These are phyloP conservation scores for Perithous albicinctus DNA, from an alignment of 2,888 invertebrate genomes.

Conservation along the genomic window DNA sequence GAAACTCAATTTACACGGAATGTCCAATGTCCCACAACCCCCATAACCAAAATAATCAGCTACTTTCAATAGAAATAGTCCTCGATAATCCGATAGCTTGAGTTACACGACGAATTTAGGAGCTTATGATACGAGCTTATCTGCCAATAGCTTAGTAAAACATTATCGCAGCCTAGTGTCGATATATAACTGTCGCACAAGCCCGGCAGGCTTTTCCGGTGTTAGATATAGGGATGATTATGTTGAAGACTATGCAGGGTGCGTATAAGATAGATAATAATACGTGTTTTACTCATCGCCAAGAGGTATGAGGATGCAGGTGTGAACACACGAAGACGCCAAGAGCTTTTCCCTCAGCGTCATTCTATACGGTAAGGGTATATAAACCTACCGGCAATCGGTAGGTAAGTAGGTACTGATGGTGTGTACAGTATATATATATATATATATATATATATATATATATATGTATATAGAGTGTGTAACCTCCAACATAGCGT, in stretches of 20 bases:
- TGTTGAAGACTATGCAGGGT: constrained; percentile 10
- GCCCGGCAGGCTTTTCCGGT: constrained; percentile 25
- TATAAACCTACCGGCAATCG: constrained; percentile 16
- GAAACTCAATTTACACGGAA: too few relatives aligned
- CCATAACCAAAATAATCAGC: not conserved
- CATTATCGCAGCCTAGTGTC: not conserved
- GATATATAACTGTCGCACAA: constrained; percentile 14
- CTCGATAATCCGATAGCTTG: not conserved
- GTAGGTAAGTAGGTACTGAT: constrained; percentile 33
- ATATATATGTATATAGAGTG: not conserved
- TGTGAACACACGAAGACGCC: constrained; percentile 25
- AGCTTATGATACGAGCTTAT: constrained; percentile 28
- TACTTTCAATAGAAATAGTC: not conserved
- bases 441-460: not conserved
- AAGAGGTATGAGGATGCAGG: constrained; percentile 6
- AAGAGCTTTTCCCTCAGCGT: constrained; percentile 16
- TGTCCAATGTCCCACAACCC: too few relatives aligned
- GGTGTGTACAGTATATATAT: constrained; percentile 9
- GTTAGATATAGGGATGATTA: constrained; percentile 12
- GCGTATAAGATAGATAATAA: constrained; percentile 22
- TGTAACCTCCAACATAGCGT: constrained; percentile 23
- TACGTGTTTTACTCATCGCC: constrained; percentile 8
- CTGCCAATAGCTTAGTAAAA: not conserved
- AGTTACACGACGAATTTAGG: not conserved
- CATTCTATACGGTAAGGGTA: not conserved